Evolutionary conservation across 2,888 invertebrate species (phyloP), one percentile per base, ranked within the genome.

Genomic region (Platycnemis pennipes): DNA sequence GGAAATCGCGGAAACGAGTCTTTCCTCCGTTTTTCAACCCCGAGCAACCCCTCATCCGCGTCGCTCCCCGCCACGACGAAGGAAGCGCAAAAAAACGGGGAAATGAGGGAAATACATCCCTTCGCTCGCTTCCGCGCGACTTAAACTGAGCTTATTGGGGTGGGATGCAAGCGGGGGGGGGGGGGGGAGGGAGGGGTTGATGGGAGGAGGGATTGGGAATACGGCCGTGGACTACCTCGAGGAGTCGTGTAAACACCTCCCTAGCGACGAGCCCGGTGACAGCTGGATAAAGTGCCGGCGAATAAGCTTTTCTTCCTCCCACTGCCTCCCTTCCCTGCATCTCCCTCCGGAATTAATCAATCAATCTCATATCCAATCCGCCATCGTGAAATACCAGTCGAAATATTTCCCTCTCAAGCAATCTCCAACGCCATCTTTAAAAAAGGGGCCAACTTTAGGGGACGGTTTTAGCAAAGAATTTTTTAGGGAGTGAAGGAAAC

Each of bases 1-100:
- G 77, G 77, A 77, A 77, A 77, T 77, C 77, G 37, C 77, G 37
- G 77, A 77, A 77, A 77, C 77, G 77, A 77, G 37, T 77, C 77
- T 11, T 77, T 77, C 77, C 77, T 37, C 77, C 77, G 37, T 37
- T 37, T 77, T 77, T 11, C 11, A 37, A n/a, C n/a, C n/a, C n/a
- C 49, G 49, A 49, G 13, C 77, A 31, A 77, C 37, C 63, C 63
- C 26, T 77, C 7, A 2, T 37, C 77, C 5, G 63, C 63, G 26
- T 37, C 69, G 7, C 77, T 37, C 26, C n/a, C 37, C 1, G 13
- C 26, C 22, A 22, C 63, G 49, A 49, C 49, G 7, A 7, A 37
- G 3, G 16, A 63, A 13, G 77, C 31, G 13, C 31, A 37, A 77
- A 77, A 31, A 77, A 77, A 11, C 31, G 22, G 19, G 11, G 11